phyloP scores from a whole-genome alignment of 1,140 invertebrate species.

The Drusus annulatus region DNA sequence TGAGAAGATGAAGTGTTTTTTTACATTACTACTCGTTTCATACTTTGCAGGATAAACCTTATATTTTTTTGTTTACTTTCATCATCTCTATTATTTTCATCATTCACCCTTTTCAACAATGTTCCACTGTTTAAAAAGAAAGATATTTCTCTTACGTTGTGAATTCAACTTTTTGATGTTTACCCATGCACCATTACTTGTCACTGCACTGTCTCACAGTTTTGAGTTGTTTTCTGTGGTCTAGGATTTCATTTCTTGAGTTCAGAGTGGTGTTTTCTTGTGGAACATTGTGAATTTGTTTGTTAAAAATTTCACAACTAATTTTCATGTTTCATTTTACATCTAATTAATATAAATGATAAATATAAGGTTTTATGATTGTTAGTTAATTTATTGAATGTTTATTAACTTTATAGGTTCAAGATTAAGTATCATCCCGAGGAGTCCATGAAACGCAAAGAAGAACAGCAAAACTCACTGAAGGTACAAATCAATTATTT shows the following conservation, averaged over 20 bases:
- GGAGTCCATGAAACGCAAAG: constrained; percentile 91
- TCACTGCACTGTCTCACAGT: not conserved
- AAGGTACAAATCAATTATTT: constrained; percentile 74
- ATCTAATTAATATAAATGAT: constrained; percentile 25
- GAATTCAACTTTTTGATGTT: not conserved
- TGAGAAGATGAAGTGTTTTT: constrained; percentile 71
- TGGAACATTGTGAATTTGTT: constrained; percentile 57
- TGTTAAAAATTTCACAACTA: not conserved
- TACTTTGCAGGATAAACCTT: constrained; percentile 41
- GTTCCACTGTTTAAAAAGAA: not conserved
- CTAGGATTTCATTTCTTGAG: too few relatives aligned
- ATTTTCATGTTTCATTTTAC: constrained; percentile 3
- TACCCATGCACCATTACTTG: not conserved
- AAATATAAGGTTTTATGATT: constrained; percentile 37
- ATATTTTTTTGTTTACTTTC: constrained; percentile 40
- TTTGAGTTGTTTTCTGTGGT: not conserved
- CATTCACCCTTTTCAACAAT: constrained; percentile 6
- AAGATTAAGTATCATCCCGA: constrained; percentile 99
- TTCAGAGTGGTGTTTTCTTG: constrained; percentile 43
- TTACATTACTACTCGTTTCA: constrained; percentile 61
- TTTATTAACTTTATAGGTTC: constrained; percentile 84
- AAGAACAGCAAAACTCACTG: constrained; percentile 87
- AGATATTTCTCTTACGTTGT: not conserved
- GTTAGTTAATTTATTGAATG: constrained; percentile 13
- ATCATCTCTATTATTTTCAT: not conserved